These are phyloP conservation scores for Stenoptilia bipunctidactyla DNA, from an alignment of 2,888 invertebrate genomes.

Conservation along the genomic window DNA sequence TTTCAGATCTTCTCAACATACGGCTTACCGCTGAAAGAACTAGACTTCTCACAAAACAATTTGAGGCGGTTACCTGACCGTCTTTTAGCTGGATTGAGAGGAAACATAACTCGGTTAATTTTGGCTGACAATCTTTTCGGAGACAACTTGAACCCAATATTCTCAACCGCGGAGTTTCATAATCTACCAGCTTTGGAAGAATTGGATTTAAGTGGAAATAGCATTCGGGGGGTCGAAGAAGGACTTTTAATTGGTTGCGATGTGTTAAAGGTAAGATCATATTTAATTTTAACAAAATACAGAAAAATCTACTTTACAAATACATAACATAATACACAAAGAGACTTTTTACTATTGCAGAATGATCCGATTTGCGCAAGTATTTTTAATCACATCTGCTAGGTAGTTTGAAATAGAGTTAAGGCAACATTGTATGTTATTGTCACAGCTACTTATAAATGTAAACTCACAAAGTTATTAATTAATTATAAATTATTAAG, in stretches of 20 bases:
- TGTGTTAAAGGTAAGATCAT: conserved; percentile 74
- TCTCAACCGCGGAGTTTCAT: conserved; percentile 88
- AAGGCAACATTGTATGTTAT: too few species aligned
- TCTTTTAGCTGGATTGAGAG: conserved; percentile 75
- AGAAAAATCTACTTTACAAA: too few species aligned
- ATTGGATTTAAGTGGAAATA: conserved; percentile 85
- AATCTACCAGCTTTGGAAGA: conserved; percentile 78
- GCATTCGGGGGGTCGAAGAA: conserved; percentile 85
- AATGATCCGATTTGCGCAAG: too few species aligned
- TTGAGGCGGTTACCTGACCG: conserved; percentile 84
- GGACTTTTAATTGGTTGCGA: conserved; percentile 88
- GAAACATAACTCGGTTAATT: conserved; percentile 77
- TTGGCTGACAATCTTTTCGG: conserved; percentile 88
- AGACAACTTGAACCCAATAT: conserved; percentile 91
- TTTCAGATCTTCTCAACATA: conserved; percentile 76
- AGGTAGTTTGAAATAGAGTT: too few species aligned
- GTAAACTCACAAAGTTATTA: too few species aligned
- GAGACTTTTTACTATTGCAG: too few species aligned
- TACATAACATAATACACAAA: too few species aligned
- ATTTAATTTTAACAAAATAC: conserved; percentile 8
- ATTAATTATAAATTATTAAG: too few species aligned
- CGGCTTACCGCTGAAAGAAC: conserved; percentile 78
- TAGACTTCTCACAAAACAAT: conserved; percentile 88
- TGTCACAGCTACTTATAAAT: too few species aligned
- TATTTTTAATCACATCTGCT: too few species aligned